Percentiles rank a stretch among this genome's conserved stretches.
phyloP scores from a whole-genome alignment of 2,113 vertebrate species.

The Perca flavescens region DNA sequence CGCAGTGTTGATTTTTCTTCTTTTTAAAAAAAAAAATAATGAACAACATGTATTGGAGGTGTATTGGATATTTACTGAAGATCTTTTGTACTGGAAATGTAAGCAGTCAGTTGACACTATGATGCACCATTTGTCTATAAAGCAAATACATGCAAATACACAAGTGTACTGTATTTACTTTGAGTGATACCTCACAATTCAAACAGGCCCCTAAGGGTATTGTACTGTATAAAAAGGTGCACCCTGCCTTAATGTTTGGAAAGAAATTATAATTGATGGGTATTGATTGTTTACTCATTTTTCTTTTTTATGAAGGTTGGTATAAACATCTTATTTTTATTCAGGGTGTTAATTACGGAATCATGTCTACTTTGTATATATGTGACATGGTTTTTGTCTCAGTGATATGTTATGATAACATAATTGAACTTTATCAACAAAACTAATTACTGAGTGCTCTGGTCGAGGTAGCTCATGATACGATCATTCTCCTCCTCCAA shows the following conservation, averaged over 20 bases:
- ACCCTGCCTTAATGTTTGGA: not conserved
- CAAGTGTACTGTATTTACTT: not conserved
- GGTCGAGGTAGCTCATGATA: conserved; percentile 92
- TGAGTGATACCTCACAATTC: not conserved
- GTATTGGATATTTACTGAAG: too few relatives aligned
- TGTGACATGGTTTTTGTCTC: not conserved
- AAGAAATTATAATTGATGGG: not conserved
- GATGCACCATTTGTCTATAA: not conserved
- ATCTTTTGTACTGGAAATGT: not conserved
- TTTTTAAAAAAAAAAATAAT: too few relatives aligned
- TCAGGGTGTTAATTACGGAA: not conserved
- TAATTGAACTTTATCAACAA: not conserved
- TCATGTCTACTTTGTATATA: not conserved
- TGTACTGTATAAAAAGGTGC: not conserved
- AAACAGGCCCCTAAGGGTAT: not conserved
- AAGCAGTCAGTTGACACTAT: not conserved
- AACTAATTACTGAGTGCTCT: conserved; percentile 91
- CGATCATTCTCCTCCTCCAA: conserved; percentile 98
- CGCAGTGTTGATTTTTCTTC: too few relatives aligned
- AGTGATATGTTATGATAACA: not conserved
- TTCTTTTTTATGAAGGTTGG: not conserved
- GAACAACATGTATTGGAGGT: too few relatives aligned
- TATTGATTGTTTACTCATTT: not conserved
- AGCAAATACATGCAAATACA: not conserved
- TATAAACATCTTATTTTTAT: not conserved